Evolutionary conservation across 2,797 vertebrate species (phyloP).

Genomic region (Eulemur albifrons): DNA sequence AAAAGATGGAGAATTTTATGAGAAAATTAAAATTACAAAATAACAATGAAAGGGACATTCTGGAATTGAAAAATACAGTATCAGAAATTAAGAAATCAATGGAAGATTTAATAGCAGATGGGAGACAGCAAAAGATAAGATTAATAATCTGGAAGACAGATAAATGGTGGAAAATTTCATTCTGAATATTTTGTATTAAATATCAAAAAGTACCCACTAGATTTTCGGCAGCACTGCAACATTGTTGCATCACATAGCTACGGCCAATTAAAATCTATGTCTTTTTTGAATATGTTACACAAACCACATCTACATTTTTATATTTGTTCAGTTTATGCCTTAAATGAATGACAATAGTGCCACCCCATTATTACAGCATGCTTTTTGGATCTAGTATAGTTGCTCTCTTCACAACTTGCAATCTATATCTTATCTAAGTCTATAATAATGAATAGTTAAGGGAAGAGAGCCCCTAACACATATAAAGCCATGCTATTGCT

Average conservation of each 20-base stretch:
- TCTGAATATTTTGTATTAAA: background rate
- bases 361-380: background rate
- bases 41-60: background rate
- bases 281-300: background rate
- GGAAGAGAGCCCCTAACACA: background rate
- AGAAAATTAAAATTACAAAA: background rate
- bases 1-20: background rate
- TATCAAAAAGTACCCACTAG: background rate
- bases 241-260: background rate
- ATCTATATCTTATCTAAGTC: background rate
- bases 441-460: background rate
- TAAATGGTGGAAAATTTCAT: background rate
- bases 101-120: background rate
- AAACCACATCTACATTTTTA: background rate
- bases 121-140: background rate
- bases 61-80: background rate
- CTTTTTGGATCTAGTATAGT: background rate
- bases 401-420: background rate
- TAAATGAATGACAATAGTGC: background rate
- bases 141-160: background rate
- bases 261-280: background rate
- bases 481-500: background rate
- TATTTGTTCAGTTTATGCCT: background rate
- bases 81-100: background rate
- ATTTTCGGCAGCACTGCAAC: background rate